These are phyloP conservation scores for Paralichthys olivaceus DNA, from an alignment of 2,113 vertebrate species.

Conservation along the genomic window DNA sequence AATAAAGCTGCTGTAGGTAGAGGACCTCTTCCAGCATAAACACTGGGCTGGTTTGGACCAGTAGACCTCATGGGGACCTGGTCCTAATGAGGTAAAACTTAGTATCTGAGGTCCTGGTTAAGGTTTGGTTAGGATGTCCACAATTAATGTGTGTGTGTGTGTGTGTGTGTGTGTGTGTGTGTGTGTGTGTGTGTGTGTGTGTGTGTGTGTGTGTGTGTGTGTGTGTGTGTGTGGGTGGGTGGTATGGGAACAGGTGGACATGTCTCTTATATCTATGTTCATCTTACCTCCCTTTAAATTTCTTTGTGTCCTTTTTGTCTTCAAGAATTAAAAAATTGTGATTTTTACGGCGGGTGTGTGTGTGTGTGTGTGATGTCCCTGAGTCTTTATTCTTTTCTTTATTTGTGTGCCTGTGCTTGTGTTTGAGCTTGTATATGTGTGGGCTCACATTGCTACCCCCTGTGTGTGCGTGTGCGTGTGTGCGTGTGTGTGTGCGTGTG, in stretches of 20 bases:
- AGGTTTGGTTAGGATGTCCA: too few species aligned
- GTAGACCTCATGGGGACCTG: too few species aligned
- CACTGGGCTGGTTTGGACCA: too few species aligned
- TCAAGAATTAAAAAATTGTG: background rate
- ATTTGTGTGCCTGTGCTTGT: conserved; percentile 45
- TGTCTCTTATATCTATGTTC: conserved; percentile 31
- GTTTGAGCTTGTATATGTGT: conserved; percentile 35
- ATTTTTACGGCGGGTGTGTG: background rate
- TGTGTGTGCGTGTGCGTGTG: background rate
- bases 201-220: conserved; percentile 18
- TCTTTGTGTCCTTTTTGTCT: background rate
- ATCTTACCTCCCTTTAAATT: conserved; percentile 21
- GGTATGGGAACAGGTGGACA: conserved; percentile 24
- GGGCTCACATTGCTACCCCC: conserved; percentile 18
- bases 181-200: background rate
- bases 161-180: too few species aligned
- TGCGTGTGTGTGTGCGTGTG: conserved; percentile 6
- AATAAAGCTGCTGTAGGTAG: too few species aligned
- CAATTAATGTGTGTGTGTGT: too few species aligned
- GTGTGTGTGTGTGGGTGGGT: conserved; percentile 22
- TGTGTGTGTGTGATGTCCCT: conserved; percentile 1
- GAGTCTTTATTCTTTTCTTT: conserved; percentile 23
- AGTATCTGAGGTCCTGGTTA: too few species aligned
- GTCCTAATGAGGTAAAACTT: too few species aligned
- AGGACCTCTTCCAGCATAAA: too few species aligned